Evolutionary conservation across 2,888 invertebrate genomes (phyloP).

Genomic region (Xanthia icteritia): DNA sequence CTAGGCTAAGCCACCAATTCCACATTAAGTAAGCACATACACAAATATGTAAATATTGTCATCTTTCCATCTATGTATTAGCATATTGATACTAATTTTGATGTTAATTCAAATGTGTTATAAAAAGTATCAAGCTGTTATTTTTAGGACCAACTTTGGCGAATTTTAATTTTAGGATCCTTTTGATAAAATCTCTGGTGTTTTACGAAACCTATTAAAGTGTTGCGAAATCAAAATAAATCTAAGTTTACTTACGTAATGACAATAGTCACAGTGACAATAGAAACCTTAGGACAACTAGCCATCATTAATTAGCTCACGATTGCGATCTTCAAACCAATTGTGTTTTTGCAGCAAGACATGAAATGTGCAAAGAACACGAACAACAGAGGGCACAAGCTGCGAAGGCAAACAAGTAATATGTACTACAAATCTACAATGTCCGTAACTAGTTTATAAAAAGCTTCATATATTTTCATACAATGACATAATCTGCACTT

Average conservation of each 20-base stretch:
- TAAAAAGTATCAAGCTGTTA: not conserved
- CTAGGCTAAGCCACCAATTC: not conserved
- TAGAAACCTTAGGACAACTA: conserved; percentile 17
- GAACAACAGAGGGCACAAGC: conserved; percentile 29
- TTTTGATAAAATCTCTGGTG: not conserved
- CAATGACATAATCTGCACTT: conserved; percentile 55
- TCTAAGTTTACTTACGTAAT: not conserved
- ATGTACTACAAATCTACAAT: conserved; percentile 9
- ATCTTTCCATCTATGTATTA: not conserved
- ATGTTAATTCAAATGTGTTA: conserved; percentile 8
- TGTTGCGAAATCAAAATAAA: conserved; percentile 5
- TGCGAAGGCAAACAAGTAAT: conserved; percentile 46
- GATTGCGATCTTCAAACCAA: conserved; percentile 50
- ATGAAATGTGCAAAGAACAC: conserved; percentile 45
- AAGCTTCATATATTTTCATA: conserved; percentile 36
- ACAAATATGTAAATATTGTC: conserved; percentile 9
- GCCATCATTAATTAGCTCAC: conserved; percentile 38
- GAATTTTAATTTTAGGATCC: not conserved
- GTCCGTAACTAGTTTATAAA: conserved; percentile 45
- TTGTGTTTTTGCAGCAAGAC: conserved; percentile 50
- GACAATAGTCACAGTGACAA: conserved; percentile 23
- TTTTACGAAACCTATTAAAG: not conserved
- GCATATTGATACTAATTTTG: conserved; percentile 3
- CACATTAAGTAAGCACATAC: not conserved
- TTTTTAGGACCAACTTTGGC: not conserved